Percentiles rank a stretch among this genome's conserved stretches.
phyloP scores from a whole-genome alignment of 2,888 invertebrate genomes.

The Timema cristinae region DNA sequence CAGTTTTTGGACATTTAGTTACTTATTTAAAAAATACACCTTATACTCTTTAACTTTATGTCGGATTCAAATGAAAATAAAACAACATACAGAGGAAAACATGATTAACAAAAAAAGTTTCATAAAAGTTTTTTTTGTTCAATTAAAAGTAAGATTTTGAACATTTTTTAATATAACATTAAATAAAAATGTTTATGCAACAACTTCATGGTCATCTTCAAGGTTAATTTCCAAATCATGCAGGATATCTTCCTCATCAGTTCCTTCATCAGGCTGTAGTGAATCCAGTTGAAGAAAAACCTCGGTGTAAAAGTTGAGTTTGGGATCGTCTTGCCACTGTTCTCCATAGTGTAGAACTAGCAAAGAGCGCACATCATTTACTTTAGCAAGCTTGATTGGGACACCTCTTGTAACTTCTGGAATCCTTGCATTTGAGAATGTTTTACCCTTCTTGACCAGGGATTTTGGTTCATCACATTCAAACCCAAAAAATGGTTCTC shows the following conservation, averaged over 20 bases:
- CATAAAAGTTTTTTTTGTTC: neutral
- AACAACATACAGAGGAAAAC: neutral
- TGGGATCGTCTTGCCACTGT: conserved; percentile 3
- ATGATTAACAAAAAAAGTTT: neutral
- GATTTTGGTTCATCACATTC: conserved; percentile 3
- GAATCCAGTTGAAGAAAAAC: neutral
- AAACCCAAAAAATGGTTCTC: neutral
- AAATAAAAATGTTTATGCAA: conserved; percentile 1
- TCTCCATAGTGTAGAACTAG: conserved; percentile 7
- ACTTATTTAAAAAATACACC: no score
- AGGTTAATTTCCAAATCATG: neutral
- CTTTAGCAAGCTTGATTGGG: neutral
- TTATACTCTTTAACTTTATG: neutral
- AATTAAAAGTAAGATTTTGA: neutral
- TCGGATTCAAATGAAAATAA: neutral
- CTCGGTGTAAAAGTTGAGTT: neutral
- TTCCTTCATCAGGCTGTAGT: neutral
- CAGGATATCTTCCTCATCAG: neutral
- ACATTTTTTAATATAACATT: neutral
- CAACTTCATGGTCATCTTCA: conserved; percentile 7
- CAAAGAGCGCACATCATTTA: conserved; percentile 1
- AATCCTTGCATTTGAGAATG: conserved; percentile 4
- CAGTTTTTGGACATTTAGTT: no score
- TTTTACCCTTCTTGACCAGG: neutral
- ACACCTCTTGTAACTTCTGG: neutral